Evolutionary conservation across 2,113 vertebrate species (phyloP).

Genomic region (Dolichallabes microphthalmus): DNA sequence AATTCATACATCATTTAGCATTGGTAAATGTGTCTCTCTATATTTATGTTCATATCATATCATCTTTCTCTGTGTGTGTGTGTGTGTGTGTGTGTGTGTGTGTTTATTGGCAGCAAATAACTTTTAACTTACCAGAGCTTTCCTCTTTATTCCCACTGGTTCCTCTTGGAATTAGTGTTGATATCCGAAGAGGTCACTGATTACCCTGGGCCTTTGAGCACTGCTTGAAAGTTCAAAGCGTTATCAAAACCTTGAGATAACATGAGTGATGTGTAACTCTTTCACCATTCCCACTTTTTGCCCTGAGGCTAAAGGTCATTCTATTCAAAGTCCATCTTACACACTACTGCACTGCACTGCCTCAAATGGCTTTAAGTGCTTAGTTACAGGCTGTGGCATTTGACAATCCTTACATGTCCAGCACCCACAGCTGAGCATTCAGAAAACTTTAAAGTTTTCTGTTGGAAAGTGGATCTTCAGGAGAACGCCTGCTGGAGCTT

Average conservation of each 20-base stretch:
- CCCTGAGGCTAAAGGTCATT: not conserved
- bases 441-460: slow-evolving; percentile 9
- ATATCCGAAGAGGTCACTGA: slow-evolving; percentile 1
- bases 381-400: not conserved
- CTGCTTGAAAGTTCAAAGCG: not conserved
- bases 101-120: not conserved
- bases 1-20: no score
- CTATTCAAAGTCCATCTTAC: slow-evolving; percentile 18
- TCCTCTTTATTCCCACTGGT: not conserved
- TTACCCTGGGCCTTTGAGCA: not conserved
- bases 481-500: slow-evolving; percentile 51
- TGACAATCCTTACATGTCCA: not conserved
- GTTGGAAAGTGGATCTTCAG: slow-evolving; percentile 45
- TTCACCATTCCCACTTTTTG: not conserved
- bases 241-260: slow-evolving; percentile 11
- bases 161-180: not conserved
- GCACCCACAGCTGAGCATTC: not conserved
- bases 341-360: not conserved
- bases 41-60: not conserved
- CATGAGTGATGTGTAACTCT: not conserved
- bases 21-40: not conserved
- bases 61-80: not conserved
- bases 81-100: not conserved
- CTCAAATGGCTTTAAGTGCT: not conserved
- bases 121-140: not conserved